Conservation (phyloP, 2,888 invertebrate genomes). For the Erebia ligea region DNA sequence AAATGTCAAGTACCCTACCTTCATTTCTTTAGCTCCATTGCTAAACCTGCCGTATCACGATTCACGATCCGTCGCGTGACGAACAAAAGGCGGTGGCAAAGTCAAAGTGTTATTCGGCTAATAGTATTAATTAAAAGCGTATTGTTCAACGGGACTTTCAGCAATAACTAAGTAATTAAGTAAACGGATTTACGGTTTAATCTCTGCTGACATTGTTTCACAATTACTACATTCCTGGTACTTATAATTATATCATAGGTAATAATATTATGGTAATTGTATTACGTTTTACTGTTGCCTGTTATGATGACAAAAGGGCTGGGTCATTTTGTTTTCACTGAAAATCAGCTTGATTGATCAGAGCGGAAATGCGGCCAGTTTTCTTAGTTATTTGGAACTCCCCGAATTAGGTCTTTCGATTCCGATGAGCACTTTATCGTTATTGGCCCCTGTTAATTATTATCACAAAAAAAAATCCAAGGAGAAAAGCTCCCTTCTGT, state of each 20-base stretch:
- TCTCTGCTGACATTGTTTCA: conserved; percentile 47
- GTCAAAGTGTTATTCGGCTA: conserved; percentile 48
- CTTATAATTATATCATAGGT: conserved; percentile 11
- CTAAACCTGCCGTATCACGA: conserved; percentile 30
- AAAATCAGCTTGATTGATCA: too few species aligned
- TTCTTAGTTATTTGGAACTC: too few species aligned
- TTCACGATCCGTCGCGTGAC: conserved; percentile 45
- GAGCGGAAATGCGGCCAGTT: too few species aligned
- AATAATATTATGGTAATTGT: conserved; percentile 35
- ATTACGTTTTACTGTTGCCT: background rate
- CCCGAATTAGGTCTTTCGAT: too few species aligned
- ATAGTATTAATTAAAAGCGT: conserved; percentile 51
- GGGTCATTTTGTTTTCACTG: too few species aligned
- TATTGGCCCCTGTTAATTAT: too few species aligned
- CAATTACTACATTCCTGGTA: conserved; percentile 37
- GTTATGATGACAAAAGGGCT: too few species aligned
- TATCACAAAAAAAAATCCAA: too few species aligned
- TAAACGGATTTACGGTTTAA: conserved; percentile 46
- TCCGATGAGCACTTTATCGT: too few species aligned
- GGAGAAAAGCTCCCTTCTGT: too few species aligned
- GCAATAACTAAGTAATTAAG: conserved; percentile 48
- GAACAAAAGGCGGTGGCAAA: conserved; percentile 39
- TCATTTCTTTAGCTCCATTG: conserved; percentile 25
- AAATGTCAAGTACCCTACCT: conserved; percentile 22
- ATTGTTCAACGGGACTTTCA: conserved; percentile 47